phyloP scores from a whole-genome alignment of 2,888 invertebrate genomes.

The Galerucella pusilla region DNA sequence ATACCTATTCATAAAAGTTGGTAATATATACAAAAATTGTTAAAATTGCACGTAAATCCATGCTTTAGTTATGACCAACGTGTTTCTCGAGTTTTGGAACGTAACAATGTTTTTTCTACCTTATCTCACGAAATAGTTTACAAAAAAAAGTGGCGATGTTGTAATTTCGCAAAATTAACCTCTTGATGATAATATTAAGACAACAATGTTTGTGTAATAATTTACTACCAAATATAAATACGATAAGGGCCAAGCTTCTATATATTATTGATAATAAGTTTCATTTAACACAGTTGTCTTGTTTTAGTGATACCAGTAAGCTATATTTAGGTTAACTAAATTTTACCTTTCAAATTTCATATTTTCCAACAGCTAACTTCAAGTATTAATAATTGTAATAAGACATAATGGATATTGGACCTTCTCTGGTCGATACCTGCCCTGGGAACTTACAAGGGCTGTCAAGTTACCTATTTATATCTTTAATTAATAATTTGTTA shows the following conservation, averaged over 20 bases:
- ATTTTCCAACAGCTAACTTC: not conserved
- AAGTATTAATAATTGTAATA: not conserved
- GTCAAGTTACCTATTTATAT: constrained; percentile 68
- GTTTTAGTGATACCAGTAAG: not conserved
- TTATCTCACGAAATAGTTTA: no score
- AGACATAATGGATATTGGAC: not conserved
- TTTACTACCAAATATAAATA: not conserved
- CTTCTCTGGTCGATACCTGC: constrained; percentile 35
- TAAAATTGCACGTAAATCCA: no score
- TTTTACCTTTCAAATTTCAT: not conserved
- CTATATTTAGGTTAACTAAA: not conserved
- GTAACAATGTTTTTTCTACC: no score
- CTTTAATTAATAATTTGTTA: constrained; percentile 71
- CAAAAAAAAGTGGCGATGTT: no score
- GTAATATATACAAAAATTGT: no score
- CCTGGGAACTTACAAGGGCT: constrained; percentile 55
- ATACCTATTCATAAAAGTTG: no score
- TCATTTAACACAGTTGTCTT: not conserved
- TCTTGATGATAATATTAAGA: constrained; percentile 54
- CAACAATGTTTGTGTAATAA: not conserved
- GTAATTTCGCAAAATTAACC: no score
- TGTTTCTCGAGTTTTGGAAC: no score
- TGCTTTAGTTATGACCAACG: no score
- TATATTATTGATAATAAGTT: not conserved
- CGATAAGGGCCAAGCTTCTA: not conserved